These are phyloP conservation scores for Agrilus mali DNA, from an alignment of 2,888 invertebrate genomes.

Conservation along the genomic window DNA sequence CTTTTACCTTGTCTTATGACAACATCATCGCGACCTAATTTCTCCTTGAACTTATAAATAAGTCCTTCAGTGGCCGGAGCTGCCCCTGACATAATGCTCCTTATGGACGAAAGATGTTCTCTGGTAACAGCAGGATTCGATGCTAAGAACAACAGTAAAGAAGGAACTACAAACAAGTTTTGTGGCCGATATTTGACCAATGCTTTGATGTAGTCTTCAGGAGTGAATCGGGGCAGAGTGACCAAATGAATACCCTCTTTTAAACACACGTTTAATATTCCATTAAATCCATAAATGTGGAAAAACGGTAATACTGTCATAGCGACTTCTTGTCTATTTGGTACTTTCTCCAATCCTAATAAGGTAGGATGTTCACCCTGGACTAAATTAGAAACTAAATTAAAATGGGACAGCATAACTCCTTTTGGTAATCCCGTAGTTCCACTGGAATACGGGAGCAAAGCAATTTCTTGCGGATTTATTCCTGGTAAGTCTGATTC, in stretches of 20 bases:
- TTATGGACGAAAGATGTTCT: conserved; percentile 51
- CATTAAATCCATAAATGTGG: conserved; percentile 67
- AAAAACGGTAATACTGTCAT: conserved; percentile 63
- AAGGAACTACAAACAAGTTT: conserved; percentile 61
- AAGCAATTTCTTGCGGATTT: conserved; percentile 39
- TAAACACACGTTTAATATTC: conserved; percentile 49
- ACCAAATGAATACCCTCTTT: conserved; percentile 48
- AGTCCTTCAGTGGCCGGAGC: conserved; percentile 57
- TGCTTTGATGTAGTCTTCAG: conserved; percentile 57
- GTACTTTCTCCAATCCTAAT: conserved; percentile 25
- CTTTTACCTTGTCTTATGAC: conserved; percentile 29
- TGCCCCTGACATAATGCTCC: conserved; percentile 56
- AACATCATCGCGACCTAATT: conserved; percentile 34
- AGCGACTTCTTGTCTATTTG: conserved; percentile 37
- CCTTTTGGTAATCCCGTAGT: conserved; percentile 77
- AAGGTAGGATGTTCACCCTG: conserved; percentile 21
- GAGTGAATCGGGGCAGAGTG: conserved; percentile 59
- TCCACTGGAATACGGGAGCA: conserved; percentile 55
- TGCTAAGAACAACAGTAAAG: conserved; percentile 60
- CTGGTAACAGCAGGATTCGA: conserved; percentile 56
- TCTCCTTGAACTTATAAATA: conserved; percentile 48
- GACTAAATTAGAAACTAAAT: conserved; percentile 39
- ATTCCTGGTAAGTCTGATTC: conserved; percentile 34
- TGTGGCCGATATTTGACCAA: conserved; percentile 47
- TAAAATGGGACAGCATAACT: conserved; percentile 59